Evolutionary conservation across 1,140 invertebrate genomes (phyloP).

Genomic region (Calephelis nemesis): DNA sequence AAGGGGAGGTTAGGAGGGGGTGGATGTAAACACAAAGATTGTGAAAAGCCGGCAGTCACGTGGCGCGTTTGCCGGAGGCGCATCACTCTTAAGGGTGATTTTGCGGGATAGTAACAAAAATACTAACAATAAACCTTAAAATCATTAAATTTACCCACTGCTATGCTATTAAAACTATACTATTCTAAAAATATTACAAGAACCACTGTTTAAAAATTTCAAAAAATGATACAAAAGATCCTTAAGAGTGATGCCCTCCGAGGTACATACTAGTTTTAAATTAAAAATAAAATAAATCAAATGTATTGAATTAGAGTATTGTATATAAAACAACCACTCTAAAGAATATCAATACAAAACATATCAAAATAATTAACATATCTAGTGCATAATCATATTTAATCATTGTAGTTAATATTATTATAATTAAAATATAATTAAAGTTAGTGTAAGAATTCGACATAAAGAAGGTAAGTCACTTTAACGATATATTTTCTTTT

Average conservation of each 20-base stretch:
- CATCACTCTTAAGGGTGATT: constrained; percentile 71
- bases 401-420: constrained; percentile 1
- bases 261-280: background rate
- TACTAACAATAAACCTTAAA: constrained; percentile 19
- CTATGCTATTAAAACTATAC: too few species aligned
- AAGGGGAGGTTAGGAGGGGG: constrained; percentile 32
- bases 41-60: constrained; percentile 69
- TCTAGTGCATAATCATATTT: constrained; percentile 42
- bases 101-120: constrained; percentile 32
- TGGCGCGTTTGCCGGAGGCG: constrained; percentile 71
- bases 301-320: constrained; percentile 35
- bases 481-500: background rate
- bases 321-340: constrained; percentile 67
- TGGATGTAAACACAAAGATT: constrained; percentile 73
- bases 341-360: constrained; percentile 75
- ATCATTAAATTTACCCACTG: background rate
- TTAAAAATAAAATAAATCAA: background rate
- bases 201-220: background rate
- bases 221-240: constrained; percentile 24
- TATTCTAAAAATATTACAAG: background rate
- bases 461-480: background rate
- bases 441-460: background rate
- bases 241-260: constrained; percentile 70
- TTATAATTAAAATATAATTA: background rate
- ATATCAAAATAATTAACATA: constrained; percentile 73